Evolutionary conservation across 1,140 invertebrate species (phyloP).

Genomic region (Atopsyche davidsoni): DNA sequence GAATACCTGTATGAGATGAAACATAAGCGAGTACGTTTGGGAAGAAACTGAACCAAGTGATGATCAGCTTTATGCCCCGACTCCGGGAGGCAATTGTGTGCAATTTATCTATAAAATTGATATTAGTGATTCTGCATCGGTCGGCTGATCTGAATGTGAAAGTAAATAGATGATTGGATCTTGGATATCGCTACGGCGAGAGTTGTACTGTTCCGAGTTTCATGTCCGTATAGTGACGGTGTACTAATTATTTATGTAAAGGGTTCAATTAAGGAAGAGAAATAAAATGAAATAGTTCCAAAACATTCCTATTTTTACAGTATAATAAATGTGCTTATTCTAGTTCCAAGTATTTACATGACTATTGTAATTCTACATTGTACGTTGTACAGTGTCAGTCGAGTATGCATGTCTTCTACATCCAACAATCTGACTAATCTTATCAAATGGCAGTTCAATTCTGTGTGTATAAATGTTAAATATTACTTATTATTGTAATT

Average conservation of each 20-base stretch:
- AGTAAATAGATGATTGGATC: too few relatives aligned
- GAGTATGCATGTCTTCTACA: too few relatives aligned
- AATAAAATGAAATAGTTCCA: conserved; percentile 13
- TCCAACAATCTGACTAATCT: too few relatives aligned
- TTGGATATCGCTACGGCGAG: too few relatives aligned
- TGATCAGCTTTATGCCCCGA: conserved; percentile 17
- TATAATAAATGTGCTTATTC: conserved; percentile 15
- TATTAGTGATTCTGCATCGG: conserved; percentile 12
- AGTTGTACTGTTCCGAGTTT: too few relatives aligned
- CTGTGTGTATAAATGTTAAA: too few relatives aligned
- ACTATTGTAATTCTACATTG: conserved; percentile 7
- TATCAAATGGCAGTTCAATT: too few relatives aligned
- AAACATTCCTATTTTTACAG: conserved; percentile 18
- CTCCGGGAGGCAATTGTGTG: conserved; percentile 15
- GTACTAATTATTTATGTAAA: too few relatives aligned
- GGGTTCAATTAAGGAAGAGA: too few relatives aligned
- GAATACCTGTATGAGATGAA: conserved; percentile 13
- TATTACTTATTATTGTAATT: too few relatives aligned
- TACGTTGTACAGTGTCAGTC: too few relatives aligned
- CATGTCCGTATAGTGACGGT: too few relatives aligned
- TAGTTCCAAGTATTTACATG: conserved; percentile 14
- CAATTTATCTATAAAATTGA: conserved; percentile 18
- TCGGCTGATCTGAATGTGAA: background rate
- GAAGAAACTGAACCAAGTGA: conserved; percentile 15
- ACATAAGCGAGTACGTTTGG: background rate